A percentile compares a stretch with the other conserved stretches of the same genome.
These are phyloP conservation scores for Hoplostethus atlanticus DNA, from an alignment of 2,797 vertebrate species.

Conservation along the genomic window DNA sequence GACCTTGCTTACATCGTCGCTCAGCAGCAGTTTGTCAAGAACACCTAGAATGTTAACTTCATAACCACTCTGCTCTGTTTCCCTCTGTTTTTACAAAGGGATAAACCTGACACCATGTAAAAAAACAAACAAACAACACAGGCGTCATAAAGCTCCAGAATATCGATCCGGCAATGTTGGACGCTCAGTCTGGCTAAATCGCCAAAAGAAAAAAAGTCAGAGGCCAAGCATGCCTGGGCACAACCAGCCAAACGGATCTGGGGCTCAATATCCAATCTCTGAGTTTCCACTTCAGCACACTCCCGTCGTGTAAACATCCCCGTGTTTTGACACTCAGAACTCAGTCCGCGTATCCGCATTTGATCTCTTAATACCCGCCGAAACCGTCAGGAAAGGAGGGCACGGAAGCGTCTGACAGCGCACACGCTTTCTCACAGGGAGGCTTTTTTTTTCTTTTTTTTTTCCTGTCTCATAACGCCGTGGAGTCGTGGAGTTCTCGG, in stretches of 20 bases:
- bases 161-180: conserved; percentile 33
- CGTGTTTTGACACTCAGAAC: conserved; percentile 43
- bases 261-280: conserved; percentile 55
- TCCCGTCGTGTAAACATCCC: conserved; percentile 52
- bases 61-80: background rate
- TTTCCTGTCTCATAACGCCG: conserved; percentile 9
- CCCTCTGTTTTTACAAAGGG: conserved; percentile 10
- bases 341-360: conserved; percentile 37
- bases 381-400: conserved; percentile 23
- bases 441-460: background rate
- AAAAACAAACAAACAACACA: conserved; percentile 10
- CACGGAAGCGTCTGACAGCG: conserved; percentile 16
- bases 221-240: background rate
- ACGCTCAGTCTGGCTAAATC: conserved; percentile 4
- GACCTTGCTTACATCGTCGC: conserved; percentile 31
- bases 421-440: background rate
- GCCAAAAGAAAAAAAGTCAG: background rate
- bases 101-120: conserved; percentile 13
- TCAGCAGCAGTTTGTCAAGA: conserved; percentile 16
- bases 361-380: conserved; percentile 54
- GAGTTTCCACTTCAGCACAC: conserved; percentile 49
- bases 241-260: conserved; percentile 10
- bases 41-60: background rate
- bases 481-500: conserved; percentile 16
- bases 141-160: conserved; percentile 22